phyloP scores from a whole-genome alignment of 1,140 invertebrate genomes.

The Chionoecetes opilio region DNA sequence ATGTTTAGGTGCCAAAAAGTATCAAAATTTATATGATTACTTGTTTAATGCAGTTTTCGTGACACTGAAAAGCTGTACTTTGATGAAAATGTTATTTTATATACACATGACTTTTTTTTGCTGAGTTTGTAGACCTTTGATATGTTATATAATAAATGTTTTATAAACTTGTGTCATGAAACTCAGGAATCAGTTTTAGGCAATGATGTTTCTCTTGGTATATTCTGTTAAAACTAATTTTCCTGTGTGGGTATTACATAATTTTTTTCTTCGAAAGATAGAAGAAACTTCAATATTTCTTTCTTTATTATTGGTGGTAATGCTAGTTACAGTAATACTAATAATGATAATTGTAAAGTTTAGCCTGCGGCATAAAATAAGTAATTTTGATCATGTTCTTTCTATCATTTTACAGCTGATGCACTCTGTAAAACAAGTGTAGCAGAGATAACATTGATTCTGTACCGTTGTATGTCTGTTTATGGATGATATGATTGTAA shows the following conservation, averaged over 20 bases:
- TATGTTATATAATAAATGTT: constrained; percentile 22
- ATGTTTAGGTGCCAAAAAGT: not conserved
- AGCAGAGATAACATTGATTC: constrained; percentile 43
- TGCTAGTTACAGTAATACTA: not conserved
- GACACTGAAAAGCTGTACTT: constrained; percentile 5
- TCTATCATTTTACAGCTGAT: not conserved
- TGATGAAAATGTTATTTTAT: not conserved
- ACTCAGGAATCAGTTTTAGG: not conserved
- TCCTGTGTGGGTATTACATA: not conserved
- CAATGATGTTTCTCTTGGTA: not conserved
- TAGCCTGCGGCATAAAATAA: not conserved
- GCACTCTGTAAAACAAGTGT: constrained; percentile 39
- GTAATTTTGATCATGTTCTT: not conserved
- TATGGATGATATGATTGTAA: constrained; percentile 48
- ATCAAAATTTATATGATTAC: not conserved
- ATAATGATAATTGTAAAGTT: not conserved
- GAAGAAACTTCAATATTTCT: no score
- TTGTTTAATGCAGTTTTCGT: not conserved
- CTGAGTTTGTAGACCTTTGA: not conserved
- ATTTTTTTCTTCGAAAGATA: no score
- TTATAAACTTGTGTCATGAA: not conserved
- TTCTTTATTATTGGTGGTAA: not conserved
- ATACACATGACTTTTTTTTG: constrained; percentile 12
- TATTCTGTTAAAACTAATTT: not conserved
- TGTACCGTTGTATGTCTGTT: constrained; percentile 47